A percentile compares a stretch with the other conserved stretches of the same genome.
phyloP scores from a whole-genome alignment of 2,797 vertebrate genomes.

The Alosa sapidissima region DNA sequence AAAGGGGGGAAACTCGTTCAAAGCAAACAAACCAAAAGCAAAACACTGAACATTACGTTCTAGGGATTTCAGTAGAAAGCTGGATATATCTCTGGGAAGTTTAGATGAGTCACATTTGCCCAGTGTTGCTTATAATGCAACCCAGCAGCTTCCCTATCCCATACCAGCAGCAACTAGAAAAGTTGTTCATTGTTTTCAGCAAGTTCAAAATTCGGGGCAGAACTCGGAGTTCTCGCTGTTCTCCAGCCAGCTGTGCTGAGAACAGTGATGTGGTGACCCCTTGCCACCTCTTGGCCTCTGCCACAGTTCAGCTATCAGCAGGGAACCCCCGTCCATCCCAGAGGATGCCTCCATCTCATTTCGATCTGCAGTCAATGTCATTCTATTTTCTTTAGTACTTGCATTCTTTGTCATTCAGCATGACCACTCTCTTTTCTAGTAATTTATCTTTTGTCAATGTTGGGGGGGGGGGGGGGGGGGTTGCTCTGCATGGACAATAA shows the following conservation, averaged over 20 bases:
- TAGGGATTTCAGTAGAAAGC: background rate
- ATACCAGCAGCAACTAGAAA: background rate
- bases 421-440: too few relatives aligned
- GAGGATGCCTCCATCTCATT: background rate
- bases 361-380: background rate
- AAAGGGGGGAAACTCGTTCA: background rate
- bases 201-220: background rate
- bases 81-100: background rate
- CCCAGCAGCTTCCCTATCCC: background rate
- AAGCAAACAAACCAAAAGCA: background rate
- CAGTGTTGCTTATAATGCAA: background rate
- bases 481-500: background rate
- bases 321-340: background rate
- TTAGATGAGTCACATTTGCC: background rate
- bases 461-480: too few relatives aligned
- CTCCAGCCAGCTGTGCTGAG: slow-evolving; percentile 24
- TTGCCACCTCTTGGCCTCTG: slow-evolving; percentile 15
- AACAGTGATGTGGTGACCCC: slow-evolving; percentile 27
- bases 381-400: background rate
- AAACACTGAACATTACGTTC: background rate
- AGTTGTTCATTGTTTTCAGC: background rate
- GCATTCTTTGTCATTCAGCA: too few relatives aligned
- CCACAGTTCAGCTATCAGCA: slow-evolving; percentile 8
- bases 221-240: background rate
- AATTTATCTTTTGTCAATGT: background rate